Conservation (phyloP, 2,113 vertebrate species). For the Columba janthina region DNA sequence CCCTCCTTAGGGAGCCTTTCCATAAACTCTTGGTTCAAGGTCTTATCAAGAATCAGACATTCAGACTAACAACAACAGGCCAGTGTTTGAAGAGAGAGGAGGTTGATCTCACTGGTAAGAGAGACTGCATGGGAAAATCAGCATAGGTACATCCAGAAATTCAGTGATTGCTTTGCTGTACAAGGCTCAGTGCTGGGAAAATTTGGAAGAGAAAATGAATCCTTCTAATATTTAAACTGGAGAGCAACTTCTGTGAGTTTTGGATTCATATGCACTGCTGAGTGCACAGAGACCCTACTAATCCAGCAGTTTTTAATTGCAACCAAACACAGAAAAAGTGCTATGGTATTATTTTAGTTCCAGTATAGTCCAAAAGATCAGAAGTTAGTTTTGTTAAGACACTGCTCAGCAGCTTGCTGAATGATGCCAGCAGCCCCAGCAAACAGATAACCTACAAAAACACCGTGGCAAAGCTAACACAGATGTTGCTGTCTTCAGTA, state of each 20-base stretch:
- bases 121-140: not conserved
- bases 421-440: not conserved
- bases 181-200: not conserved
- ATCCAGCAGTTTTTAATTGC: not conserved
- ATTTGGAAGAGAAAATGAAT: not conserved
- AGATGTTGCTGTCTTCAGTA: not conserved
- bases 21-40: slow-evolving; percentile 93
- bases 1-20: slow-evolving; percentile 88
- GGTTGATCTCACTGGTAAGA: slow-evolving; percentile 89
- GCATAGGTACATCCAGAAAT: not conserved
- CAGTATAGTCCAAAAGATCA: not conserved
- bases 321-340: not conserved
- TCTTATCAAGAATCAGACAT: slow-evolving; percentile 94
- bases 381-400: not conserved
- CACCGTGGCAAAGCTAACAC: not conserved
- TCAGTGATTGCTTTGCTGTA: not conserved
- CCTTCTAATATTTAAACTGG: not conserved
- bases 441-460: not conserved
- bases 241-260: not conserved
- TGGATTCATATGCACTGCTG: not conserved
- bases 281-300: not conserved
- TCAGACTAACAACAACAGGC: slow-evolving; percentile 81
- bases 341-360: not conserved
- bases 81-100: slow-evolving; percentile 87
- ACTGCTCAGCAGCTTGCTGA: not conserved